Evolutionary conservation across 1,140 invertebrate species (phyloP).

Genomic region (Ruditapes philippinarum): DNA sequence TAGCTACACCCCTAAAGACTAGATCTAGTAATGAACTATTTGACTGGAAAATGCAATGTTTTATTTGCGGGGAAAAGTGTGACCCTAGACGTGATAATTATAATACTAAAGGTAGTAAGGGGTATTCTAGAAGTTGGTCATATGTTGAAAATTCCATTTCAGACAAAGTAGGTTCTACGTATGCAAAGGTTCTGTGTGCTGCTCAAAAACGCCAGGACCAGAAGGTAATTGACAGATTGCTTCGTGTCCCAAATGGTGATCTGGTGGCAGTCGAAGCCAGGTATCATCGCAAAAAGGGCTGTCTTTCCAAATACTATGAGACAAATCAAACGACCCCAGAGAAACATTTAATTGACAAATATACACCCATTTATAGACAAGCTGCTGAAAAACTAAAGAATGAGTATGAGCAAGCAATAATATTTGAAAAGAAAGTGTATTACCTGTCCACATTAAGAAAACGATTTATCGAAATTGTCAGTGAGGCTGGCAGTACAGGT

Average conservation of each 20-base stretch:
- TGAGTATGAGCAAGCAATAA: not conserved
- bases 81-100: not conserved
- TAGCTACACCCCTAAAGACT: too few species aligned
- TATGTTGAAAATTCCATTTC: not conserved
- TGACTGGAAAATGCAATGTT: not conserved
- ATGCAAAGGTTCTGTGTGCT: not conserved
- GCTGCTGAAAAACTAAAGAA: not conserved
- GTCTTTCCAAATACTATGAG: not conserved
- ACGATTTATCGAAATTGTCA: constrained; percentile 3
- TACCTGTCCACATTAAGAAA: not conserved
- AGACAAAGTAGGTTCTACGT: not conserved
- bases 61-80: not conserved
- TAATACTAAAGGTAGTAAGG: too few species aligned
- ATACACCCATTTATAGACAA: not conserved
- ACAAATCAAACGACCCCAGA: too few species aligned
- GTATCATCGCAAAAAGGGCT: constrained; percentile 11
- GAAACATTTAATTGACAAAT: too few species aligned
- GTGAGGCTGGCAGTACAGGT: not conserved
- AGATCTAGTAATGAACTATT: too few species aligned
- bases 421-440: not conserved
- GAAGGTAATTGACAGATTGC: not conserved
- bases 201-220: not conserved
- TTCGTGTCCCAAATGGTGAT: not conserved
- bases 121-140: not conserved
- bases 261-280: not conserved